Evolutionary conservation across 2,888 invertebrate species (phyloP).

Genomic region (Drosophila aldrichi): DNA sequence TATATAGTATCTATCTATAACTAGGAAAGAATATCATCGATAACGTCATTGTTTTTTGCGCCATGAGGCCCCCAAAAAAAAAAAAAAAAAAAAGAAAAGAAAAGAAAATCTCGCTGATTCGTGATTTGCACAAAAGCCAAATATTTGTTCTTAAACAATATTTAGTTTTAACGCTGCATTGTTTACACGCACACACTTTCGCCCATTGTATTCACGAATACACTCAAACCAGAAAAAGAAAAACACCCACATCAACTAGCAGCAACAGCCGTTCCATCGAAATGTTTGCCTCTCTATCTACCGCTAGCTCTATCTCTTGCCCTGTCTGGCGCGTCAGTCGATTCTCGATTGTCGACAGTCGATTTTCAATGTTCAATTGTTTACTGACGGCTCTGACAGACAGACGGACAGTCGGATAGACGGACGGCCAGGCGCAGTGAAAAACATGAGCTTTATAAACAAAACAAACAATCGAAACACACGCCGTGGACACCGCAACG

Average conservation of each 20-base stretch:
- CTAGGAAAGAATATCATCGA: constrained; percentile 50
- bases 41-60: constrained; percentile 68
- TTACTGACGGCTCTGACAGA: constrained; percentile 55
- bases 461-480: constrained; percentile 76
- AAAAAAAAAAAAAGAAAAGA: too few relatives aligned
- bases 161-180: constrained; percentile 79
- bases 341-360: constrained; percentile 47
- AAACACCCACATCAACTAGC: constrained; percentile 47
- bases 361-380: constrained; percentile 62
- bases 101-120: constrained; percentile 42
- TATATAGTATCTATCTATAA: constrained; percentile 24
- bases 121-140: constrained; percentile 78
- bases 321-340: constrained; percentile 40
- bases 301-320: constrained; percentile 14
- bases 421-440: constrained; percentile 47
- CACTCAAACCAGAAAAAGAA: constrained; percentile 15
- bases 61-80: constrained; percentile 18
- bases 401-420: constrained; percentile 9
- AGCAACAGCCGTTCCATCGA: constrained; percentile 57
- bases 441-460: constrained; percentile 80
- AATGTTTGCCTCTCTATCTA: constrained; percentile 18
- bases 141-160: constrained; percentile 80
- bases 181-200: constrained; percentile 64
- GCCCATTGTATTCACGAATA: constrained; percentile 37
- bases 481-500: constrained; percentile 49